phyloP scores from a whole-genome alignment of 2,113 vertebrate genomes.

The Hydrolagus affinis region DNA sequence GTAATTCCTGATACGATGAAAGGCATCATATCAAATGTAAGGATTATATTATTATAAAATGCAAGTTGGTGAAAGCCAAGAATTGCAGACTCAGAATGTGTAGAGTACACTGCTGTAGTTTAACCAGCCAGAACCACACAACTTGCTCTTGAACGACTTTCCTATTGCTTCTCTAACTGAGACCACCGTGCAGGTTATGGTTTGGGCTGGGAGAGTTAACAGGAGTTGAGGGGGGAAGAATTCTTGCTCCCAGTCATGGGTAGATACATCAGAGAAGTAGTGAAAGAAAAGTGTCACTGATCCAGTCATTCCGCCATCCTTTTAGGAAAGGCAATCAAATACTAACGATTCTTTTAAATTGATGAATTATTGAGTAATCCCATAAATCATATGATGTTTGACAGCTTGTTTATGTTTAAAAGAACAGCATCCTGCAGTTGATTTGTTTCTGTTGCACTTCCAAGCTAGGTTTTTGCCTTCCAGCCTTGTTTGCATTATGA shows the following conservation, averaged over 20 bases:
- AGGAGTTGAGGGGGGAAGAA: too few species aligned
- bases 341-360: background rate
- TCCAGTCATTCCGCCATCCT: background rate
- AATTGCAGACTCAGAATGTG: too few species aligned
- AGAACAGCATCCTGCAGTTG: background rate
- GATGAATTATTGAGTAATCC: background rate
- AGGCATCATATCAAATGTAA: background rate
- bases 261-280: background rate
- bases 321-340: background rate
- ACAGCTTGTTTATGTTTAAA: background rate
- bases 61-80: too few species aligned
- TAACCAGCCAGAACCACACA: too few species aligned
- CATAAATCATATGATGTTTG: background rate
- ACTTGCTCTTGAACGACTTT: too few species aligned
- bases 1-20: background rate
- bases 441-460: background rate
- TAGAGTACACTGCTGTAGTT: too few species aligned
- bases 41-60: too few species aligned
- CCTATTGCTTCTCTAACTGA: too few species aligned
- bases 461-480: background rate
- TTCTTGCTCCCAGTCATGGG: background rate
- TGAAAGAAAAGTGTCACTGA: slow-evolving; percentile 4
- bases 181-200: too few species aligned
- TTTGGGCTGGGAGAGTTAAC: too few species aligned
- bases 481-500: background rate